Percentiles rank a stretch among this genome's conserved stretches.
Evolutionary conservation across 2,113 vertebrate genomes (phyloP).

Genomic region (Stigmatopora nigra): DNA sequence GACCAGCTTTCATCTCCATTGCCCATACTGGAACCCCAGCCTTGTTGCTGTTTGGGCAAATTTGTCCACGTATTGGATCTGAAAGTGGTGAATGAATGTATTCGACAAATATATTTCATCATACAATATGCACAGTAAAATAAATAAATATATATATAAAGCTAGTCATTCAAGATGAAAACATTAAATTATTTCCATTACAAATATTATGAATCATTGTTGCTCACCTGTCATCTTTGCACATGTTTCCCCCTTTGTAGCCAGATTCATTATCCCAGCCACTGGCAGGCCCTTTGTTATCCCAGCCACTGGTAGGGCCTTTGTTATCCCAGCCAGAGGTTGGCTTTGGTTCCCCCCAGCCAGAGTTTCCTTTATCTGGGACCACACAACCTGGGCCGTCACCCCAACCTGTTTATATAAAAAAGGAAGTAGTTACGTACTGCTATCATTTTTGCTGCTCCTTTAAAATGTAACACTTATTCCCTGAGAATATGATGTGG

Average conservation of each 20-base stretch:
- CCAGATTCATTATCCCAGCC: slow-evolving; percentile 54
- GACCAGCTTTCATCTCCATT: slow-evolving; percentile 69
- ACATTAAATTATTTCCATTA: neutral
- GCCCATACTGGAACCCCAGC: slow-evolving; percentile 75
- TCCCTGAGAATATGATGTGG: neutral
- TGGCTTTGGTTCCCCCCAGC: slow-evolving; percentile 51
- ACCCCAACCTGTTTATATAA: slow-evolving; percentile 64
- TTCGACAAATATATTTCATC: neutral
- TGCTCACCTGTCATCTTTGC: slow-evolving; percentile 63
- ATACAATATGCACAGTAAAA: neutral
- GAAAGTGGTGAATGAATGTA: neutral
- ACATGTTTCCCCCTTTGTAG: slow-evolving; percentile 47
- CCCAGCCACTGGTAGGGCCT: slow-evolving; percentile 76
- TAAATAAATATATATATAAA: too few species aligned
- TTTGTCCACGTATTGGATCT: slow-evolving; percentile 82
- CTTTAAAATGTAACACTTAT: neutral
- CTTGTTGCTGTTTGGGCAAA: slow-evolving; percentile 77
- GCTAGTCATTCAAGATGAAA: neutral
- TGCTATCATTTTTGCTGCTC: neutral
- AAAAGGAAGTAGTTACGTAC: neutral
- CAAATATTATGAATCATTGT: neutral
- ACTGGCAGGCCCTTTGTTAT: slow-evolving; percentile 74
- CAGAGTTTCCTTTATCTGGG: slow-evolving; percentile 55
- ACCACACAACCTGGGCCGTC: slow-evolving; percentile 73
- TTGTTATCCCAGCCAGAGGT: slow-evolving; percentile 82